These are phyloP conservation scores for Gorsachius magnificus DNA, from an alignment of 2,797 vertebrate species.

Conservation along the genomic window DNA sequence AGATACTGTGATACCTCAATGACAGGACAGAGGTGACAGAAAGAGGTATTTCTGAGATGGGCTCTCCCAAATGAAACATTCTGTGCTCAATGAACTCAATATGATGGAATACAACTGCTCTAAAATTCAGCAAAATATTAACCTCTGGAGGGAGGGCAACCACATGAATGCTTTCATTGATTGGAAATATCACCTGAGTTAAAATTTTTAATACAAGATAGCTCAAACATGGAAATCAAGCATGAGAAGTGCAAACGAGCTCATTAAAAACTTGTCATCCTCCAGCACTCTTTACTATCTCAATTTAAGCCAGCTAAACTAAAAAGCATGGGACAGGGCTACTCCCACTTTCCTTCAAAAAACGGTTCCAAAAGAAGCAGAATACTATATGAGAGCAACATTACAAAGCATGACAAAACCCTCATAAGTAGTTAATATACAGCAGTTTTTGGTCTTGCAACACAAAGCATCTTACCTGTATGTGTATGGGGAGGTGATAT, in stretches of 20 bases:
- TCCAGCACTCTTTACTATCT: neutral
- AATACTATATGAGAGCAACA: neutral
- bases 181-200: neutral
- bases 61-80: neutral
- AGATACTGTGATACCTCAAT: neutral
- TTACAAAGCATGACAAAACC: neutral
- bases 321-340: neutral
- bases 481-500: neutral
- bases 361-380: neutral
- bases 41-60: neutral
- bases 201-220: neutral
- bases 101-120: neutral
- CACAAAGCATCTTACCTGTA: neutral
- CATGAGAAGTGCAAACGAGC: neutral
- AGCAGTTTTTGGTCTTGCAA: neutral
- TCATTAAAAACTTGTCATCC: neutral
- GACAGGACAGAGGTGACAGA: neutral
- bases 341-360: neutral
- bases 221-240: neutral
- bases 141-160: neutral
- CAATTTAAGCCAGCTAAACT: neutral
- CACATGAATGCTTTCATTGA: neutral
- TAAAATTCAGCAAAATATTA: constrained; percentile 7
- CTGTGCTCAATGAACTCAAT: neutral
- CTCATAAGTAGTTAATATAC: neutral